A percentile compares a stretch with the other conserved stretches of the same genome.
These are phyloP conservation scores for Batillaria attramentaria DNA, from an alignment of 1,140 invertebrate species.

Conservation along the genomic window DNA sequence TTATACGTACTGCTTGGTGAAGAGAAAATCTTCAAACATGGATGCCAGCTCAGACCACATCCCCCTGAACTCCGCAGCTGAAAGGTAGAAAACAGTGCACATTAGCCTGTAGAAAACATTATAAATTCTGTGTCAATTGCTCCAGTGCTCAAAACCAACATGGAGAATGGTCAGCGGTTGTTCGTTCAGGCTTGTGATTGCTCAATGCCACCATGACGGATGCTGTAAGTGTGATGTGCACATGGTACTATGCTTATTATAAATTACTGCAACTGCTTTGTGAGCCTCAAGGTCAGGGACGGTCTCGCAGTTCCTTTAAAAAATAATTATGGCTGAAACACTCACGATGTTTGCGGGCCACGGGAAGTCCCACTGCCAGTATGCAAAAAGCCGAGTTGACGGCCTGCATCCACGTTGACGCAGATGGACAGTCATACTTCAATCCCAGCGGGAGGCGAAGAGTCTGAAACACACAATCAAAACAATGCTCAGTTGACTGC, in stretches of 20 bases:
- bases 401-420: slow-evolving; percentile 89
- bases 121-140: too few species aligned
- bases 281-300: too few species aligned
- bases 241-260: too few species aligned
- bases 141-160: too few species aligned
- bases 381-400: slow-evolving; percentile 85
- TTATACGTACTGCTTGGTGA: slow-evolving; percentile 77
- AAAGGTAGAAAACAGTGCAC: too few species aligned
- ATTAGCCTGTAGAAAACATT: too few species aligned
- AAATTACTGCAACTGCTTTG: too few species aligned
- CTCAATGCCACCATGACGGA: too few species aligned
- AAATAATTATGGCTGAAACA: slow-evolving; percentile 69
- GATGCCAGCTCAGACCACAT: slow-evolving; percentile 88
- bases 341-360: slow-evolving; percentile 83
- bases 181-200: too few species aligned
- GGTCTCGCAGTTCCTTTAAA: too few species aligned
- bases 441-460: slow-evolving; percentile 83
- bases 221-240: too few species aligned
- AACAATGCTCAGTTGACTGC: slow-evolving; percentile 74
- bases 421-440: slow-evolving; percentile 87
- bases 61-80: slow-evolving; percentile 70
- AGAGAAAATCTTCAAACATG: slow-evolving; percentile 92
- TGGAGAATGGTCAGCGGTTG: too few species aligned
- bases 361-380: slow-evolving; percentile 87
- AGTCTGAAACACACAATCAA: slow-evolving; percentile 71